phyloP scores from a whole-genome alignment of 1,140 invertebrate species.

The Anagrus nilaparvatae region DNA sequence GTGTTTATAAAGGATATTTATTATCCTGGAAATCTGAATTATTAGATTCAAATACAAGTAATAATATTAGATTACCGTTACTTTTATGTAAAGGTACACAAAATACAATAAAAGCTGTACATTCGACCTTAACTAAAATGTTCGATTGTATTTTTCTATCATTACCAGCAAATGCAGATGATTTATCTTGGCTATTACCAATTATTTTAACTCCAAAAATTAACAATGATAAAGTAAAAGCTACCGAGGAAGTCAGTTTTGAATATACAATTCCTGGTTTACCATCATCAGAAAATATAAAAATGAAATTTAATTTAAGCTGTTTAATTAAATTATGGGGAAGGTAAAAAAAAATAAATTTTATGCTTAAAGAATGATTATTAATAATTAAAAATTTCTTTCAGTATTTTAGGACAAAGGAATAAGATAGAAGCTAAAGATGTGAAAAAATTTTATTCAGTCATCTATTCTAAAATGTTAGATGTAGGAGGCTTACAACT shows the following conservation, averaged over 20 bases:
- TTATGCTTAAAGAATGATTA: not conserved
- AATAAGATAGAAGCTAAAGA: constrained; percentile 14
- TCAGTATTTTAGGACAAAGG: constrained; percentile 18
- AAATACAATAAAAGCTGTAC: constrained; percentile 24
- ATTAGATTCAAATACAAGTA: constrained; percentile 5
- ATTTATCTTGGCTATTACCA: constrained; percentile 30
- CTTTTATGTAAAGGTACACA: constrained; percentile 29
- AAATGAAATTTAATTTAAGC: constrained; percentile 19
- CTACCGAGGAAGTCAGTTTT: constrained; percentile 18
- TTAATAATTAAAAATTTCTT: constrained; percentile 11
- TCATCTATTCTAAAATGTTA: constrained; percentile 23
- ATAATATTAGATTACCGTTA: constrained; percentile 24
- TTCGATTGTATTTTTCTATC: constrained; percentile 30
- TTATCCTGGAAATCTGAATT: constrained; percentile 24
- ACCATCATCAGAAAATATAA: constrained; percentile 22
- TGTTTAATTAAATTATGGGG: constrained; percentile 23
- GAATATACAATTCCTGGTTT: constrained; percentile 27
- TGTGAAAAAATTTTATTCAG: constrained; percentile 25
- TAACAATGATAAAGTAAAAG: constrained; percentile 9
- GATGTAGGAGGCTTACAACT: constrained; percentile 21
- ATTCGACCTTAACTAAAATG: constrained; percentile 24
- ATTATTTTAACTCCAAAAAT: constrained; percentile 21
- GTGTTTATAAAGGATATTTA: constrained; percentile 28
- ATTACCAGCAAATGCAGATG: constrained; percentile 22
- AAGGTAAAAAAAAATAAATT: constrained; percentile 14